Conservation (phyloP, 2,797 vertebrate species). For the Ctenochaetus hawaiiensis region DNA sequence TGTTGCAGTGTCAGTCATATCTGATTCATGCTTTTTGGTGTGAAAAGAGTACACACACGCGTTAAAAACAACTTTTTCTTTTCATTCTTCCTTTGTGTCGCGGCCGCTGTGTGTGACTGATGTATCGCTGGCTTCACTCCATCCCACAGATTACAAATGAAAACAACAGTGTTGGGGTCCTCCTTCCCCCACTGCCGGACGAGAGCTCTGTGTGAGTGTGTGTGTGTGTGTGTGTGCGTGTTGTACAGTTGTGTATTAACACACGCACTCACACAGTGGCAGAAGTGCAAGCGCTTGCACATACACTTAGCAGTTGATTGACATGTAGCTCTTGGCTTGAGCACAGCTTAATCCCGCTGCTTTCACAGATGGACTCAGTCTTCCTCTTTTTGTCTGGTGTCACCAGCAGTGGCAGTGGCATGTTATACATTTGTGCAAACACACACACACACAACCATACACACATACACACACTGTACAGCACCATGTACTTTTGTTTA, state of each 20-base stretch:
- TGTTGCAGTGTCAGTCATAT: conserved; percentile 9
- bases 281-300: conserved; percentile 40
- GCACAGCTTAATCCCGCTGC: conserved; percentile 77
- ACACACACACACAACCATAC: conserved; percentile 51
- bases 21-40: conserved; percentile 17
- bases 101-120: conserved; percentile 56
- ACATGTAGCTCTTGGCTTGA: conserved; percentile 76
- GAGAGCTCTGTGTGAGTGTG: conserved; percentile 27
- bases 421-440: conserved; percentile 55
- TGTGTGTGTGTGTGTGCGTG: conserved; percentile 16
- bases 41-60: conserved; percentile 1
- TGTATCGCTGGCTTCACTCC: conserved; percentile 58
- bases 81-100: conserved; percentile 31
- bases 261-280: conserved; percentile 34
- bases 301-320: conserved; percentile 77
- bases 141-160: conserved; percentile 72
- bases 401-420: conserved; percentile 58
- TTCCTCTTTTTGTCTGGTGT: conserved; percentile 82
- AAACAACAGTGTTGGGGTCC: conserved; percentile 71
- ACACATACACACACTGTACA: conserved; percentile 43
- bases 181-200: conserved; percentile 51
- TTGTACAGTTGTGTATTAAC: conserved; percentile 41
- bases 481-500: conserved; percentile 72
- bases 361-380: conserved; percentile 83
- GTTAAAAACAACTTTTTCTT: conserved; percentile 32